Percentiles rank a stretch among this genome's conserved stretches.
phyloP scores from a whole-genome alignment of 2,113 vertebrate genomes.

The Manacus vitellinus region DNA sequence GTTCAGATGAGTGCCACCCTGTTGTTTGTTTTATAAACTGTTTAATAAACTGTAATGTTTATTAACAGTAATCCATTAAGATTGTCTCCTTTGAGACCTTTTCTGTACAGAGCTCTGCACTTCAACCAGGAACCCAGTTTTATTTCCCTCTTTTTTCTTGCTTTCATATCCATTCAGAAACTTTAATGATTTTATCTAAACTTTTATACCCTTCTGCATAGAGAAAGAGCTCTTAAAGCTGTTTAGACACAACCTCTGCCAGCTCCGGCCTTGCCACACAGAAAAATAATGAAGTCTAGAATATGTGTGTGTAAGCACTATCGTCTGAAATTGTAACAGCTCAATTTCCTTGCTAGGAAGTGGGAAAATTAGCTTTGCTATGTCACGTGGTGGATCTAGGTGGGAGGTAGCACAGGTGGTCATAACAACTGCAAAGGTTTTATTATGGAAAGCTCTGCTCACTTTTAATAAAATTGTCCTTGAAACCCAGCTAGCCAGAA shows the following conservation, averaged over 20 bases:
- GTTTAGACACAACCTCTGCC: neutral
- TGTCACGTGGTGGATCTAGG: neutral
- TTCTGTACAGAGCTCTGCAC: neutral
- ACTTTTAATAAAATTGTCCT: constrained; percentile 64
- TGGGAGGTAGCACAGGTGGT: constrained; percentile 45
- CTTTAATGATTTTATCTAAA: neutral
- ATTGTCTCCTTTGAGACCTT: constrained; percentile 8
- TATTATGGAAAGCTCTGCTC: constrained; percentile 40
- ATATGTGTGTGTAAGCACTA: neutral
- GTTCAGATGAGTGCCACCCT: constrained; percentile 35
- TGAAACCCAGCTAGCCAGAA: constrained; percentile 50
- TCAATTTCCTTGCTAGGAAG: constrained; percentile 33
- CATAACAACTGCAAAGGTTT: constrained; percentile 45
- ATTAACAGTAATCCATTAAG: constrained; percentile 58
- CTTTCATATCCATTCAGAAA: neutral
- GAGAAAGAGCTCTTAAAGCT: neutral
- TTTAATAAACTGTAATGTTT: constrained; percentile 59
- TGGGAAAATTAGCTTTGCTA: constrained; percentile 22
- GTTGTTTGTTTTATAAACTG: constrained; percentile 55
- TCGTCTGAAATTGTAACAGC: neutral
- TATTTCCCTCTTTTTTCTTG: constrained; percentile 4
- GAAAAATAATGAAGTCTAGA: constrained; percentile 31
- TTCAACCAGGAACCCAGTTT: neutral
- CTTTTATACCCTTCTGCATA: neutral
- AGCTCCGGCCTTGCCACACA: neutral